Evolutionary conservation across 2,797 vertebrate genomes (phyloP), one percentile per base, ranked within the genome.

Genomic region (Schizothorax lantsangensis): DNA sequence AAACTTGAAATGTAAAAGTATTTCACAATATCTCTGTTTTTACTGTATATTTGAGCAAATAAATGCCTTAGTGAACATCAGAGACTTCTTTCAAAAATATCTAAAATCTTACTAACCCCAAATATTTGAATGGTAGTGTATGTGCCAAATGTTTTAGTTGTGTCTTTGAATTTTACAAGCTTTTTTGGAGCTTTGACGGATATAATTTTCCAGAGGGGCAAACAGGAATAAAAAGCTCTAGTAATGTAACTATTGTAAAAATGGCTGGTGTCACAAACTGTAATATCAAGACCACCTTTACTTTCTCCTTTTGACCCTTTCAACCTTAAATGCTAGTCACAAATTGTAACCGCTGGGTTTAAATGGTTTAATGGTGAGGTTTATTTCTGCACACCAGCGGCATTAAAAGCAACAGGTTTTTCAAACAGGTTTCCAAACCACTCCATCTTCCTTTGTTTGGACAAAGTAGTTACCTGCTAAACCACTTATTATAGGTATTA

Each of bases 31-130:
- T 40, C 38, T 5, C 36, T 23, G 19, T 23, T 71, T 69, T 71
- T 71, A 71, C 68, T 40, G 68, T 8, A 40, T 40, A 71, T 72
- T n/a, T 72, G 69, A 43, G 11, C 21, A 72, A n/a, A 72, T 72
- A 43, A n/a, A 40, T 72, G 10, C 21, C 21, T 72, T 43, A 21
- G 8, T 38, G 47, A 17, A 17, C 47, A 47, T 47, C 14, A 2
- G 47, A 49, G 47, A 49, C 47, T 49, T 49, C 14, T 49, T 49
- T 49, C 47, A 49, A 49, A 49, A 49, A 49, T 49, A 49, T 49
- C 47, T 15, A 2, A 5, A 49, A 49, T 49, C 5, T 17, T 49
- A 49, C 47, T 17, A 49, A 2, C 15, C 0, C 14, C 47, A 49
- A 49, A 49, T 15, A 2, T 49, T 47, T 47, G 47, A 47, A 49